A percentile compares a stretch with the other conserved stretches of the same genome.
Conservation (phyloP, 1,140 invertebrate genomes). For the Limonius californicus region DNA sequence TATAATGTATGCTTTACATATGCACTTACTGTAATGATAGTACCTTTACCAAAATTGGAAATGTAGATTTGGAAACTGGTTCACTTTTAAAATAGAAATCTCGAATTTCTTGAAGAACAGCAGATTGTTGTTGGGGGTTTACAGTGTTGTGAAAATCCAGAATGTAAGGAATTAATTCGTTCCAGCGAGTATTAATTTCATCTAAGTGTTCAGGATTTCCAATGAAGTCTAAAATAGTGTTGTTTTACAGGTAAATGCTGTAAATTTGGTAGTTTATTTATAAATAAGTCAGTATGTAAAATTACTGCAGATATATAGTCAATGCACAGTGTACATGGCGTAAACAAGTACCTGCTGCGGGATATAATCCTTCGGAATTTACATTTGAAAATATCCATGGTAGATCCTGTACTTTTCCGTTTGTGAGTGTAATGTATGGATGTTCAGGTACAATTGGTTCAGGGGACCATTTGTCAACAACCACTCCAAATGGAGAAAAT, state of each 20-base stretch:
- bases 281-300: too few species aligned
- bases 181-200: slow-evolving; percentile 34
- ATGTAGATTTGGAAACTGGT: slow-evolving; percentile 28
- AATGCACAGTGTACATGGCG: too few species aligned
- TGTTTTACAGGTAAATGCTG: neutral
- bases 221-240: slow-evolving; percentile 36
- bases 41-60: slow-evolving; percentile 16
- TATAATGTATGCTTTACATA: slow-evolving; percentile 6
- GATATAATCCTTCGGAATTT: slow-evolving; percentile 46
- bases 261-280: too few species aligned
- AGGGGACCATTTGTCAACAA: slow-evolving; percentile 40
- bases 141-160: slow-evolving; percentile 37
- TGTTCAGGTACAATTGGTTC: slow-evolving; percentile 55
- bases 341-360: slow-evolving; percentile 46
- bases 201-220: slow-evolving; percentile 28
- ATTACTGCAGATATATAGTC: too few species aligned
- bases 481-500: slow-evolving; percentile 43
- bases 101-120: slow-evolving; percentile 33
- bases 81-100: slow-evolving; percentile 31
- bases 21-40: neutral
- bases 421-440: slow-evolving; percentile 51
- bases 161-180: slow-evolving; percentile 35
- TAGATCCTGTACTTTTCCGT: slow-evolving; percentile 45
- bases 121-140: slow-evolving; percentile 17
- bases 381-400: slow-evolving; percentile 47